phyloP scores from a whole-genome alignment of 1,140 invertebrate species.

The Drosophila insularis region DNA sequence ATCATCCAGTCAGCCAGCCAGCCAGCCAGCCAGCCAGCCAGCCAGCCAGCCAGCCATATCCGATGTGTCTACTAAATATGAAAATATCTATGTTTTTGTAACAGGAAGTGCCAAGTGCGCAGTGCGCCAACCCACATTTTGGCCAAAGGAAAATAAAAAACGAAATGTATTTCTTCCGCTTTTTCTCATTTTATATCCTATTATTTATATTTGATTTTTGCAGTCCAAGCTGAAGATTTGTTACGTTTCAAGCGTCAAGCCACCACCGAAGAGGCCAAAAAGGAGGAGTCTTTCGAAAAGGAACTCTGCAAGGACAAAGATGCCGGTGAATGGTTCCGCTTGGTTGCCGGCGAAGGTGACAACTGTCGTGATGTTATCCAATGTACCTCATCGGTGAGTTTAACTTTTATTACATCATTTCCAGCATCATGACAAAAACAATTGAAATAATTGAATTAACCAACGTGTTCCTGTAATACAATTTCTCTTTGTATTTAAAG shows the following conservation, averaged over 20 bases:
- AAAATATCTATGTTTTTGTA: constrained; percentile 59
- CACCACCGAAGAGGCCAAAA: constrained; percentile 86
- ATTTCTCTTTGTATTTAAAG: constrained; percentile 82
- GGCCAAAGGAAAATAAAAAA: constrained; percentile 35
- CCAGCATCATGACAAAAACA: not conserved
- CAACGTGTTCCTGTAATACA: not conserved
- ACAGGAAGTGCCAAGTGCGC: constrained; percentile 67
- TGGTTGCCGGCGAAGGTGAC: constrained; percentile 94
- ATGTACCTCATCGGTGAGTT: constrained; percentile 93
- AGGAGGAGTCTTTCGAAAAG: constrained; percentile 92
- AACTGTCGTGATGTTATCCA: constrained; percentile 97
- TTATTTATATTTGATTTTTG: constrained; percentile 19
- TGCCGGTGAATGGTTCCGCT: constrained; percentile 97
- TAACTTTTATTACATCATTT: too few species aligned
- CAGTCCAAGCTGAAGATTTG: constrained; percentile 83
- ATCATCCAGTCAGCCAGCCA: constrained; percentile 2
- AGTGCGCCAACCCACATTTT: constrained; percentile 74
- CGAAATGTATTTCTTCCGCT: constrained; percentile 59
- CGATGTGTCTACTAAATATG: constrained; percentile 13
- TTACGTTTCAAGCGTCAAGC: constrained; percentile 85
- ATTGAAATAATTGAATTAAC: constrained; percentile 81
- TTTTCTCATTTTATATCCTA: constrained; percentile 24
- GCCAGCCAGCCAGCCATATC: constrained; percentile 27
- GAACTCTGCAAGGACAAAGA: constrained; percentile 97
- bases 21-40: too few species aligned